Conservation (phyloP, 64 coral and sea anemone species). For the Acropora tenuis region DNA sequence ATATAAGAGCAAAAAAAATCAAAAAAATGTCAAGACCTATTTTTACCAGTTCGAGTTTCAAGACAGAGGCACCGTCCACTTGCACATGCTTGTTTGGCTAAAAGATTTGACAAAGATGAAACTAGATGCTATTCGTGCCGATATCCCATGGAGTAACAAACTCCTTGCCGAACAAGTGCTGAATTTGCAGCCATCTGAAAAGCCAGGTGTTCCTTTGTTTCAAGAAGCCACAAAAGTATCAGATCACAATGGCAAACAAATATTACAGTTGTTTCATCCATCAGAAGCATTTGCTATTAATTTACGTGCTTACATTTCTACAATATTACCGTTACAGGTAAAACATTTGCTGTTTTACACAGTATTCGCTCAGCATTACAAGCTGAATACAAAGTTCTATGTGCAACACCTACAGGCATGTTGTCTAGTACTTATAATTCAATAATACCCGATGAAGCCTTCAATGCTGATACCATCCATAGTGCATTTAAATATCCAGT, state of each 20-base stretch:
- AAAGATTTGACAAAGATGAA: conserved; percentile 11
- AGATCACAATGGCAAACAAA: not conserved
- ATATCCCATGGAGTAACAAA: not conserved
- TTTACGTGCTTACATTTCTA: conserved; percentile 36
- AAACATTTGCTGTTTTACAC: no score
- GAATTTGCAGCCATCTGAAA: conserved; percentile 31
- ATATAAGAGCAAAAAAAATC: not conserved
- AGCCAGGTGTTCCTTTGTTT: not conserved
- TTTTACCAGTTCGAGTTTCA: conserved; percentile 72
- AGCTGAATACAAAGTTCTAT: not conserved
- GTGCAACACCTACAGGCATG: not conserved
- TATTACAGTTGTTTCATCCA: conserved; percentile 10
- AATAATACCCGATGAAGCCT: not conserved
- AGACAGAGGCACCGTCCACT: conserved; percentile 54
- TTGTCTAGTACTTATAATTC: not conserved
- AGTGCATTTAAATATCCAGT: conserved; percentile 38
- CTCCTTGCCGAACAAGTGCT: conserved; percentile 11
- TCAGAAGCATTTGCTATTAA: conserved; percentile 27
- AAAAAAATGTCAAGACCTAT: conserved; percentile 38
- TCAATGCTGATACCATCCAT: conserved; percentile 11
- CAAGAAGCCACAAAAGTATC: not conserved
- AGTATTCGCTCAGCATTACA: not conserved
- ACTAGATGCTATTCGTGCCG: not conserved
- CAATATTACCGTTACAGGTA: not conserved
- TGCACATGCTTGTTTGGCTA: conserved; percentile 73